Percentiles rank a stretch among this genome's conserved stretches.
These are phyloP conservation scores for Drosophila ochracea DNA, from an alignment of 2,888 invertebrate genomes.

Conservation along the genomic window DNA sequence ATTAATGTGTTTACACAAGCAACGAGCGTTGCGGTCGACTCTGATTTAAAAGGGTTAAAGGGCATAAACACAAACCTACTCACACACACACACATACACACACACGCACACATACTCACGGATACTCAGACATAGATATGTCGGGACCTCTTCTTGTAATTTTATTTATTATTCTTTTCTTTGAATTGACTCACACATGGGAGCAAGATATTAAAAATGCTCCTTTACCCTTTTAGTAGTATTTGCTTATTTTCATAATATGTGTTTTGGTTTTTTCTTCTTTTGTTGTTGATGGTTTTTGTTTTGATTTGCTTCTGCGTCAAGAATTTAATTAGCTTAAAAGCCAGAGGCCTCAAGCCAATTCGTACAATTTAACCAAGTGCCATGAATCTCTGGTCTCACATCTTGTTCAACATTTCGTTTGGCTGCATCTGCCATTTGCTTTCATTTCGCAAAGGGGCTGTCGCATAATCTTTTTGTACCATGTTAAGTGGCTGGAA, in stretches of 20 bases:
- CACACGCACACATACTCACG: neutral
- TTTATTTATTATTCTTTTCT: constrained; percentile 76
- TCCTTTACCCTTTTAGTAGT: constrained; percentile 33
- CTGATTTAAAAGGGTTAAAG: constrained; percentile 81
- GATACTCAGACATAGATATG: neutral
- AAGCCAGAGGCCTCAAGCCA: constrained; percentile 45
- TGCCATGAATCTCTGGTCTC: constrained; percentile 14
- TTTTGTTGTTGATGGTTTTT: constrained; percentile 15
- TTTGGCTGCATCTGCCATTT: constrained; percentile 62
- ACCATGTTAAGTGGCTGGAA: constrained; percentile 73
- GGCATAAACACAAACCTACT: constrained; percentile 58
- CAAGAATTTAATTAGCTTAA: constrained; percentile 76
- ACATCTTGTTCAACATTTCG: constrained; percentile 26
- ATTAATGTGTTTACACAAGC: constrained; percentile 80
- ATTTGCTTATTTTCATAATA: constrained; percentile 33
- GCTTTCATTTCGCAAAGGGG: constrained; percentile 66
- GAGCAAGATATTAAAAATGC: constrained; percentile 62
- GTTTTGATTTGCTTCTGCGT: constrained; percentile 45
- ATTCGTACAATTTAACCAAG: constrained; percentile 27
- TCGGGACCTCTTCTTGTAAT: constrained; percentile 50
- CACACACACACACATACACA: constrained; percentile 10
- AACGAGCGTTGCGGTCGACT: constrained; percentile 77
- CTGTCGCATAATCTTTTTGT: constrained; percentile 76
- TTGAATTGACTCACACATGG: constrained; percentile 68
- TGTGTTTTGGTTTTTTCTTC: constrained; percentile 14